A percentile compares a stretch with the other conserved stretches of the same genome.
These are phyloP conservation scores for Bradypodion pumilum DNA, from an alignment of 2,797 vertebrate genomes.

Conservation along the genomic window DNA sequence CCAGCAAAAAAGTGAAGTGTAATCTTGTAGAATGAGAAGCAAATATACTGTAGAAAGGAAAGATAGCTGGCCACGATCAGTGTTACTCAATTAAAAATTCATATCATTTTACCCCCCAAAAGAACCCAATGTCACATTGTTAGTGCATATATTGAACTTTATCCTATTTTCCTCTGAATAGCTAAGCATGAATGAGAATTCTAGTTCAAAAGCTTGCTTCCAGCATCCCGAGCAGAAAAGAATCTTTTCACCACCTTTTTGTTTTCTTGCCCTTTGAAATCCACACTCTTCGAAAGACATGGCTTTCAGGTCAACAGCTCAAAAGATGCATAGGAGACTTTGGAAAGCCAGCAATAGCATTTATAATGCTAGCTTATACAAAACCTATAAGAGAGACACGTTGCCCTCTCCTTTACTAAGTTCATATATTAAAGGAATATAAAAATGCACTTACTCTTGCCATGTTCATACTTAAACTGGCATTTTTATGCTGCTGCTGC, in stretches of 20 bases:
- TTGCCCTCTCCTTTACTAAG: not conserved
- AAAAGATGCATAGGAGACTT: not conserved
- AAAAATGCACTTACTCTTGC: not conserved
- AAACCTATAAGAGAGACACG: not conserved
- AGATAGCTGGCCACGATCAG: not conserved
- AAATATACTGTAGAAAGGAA: too few relatives aligned
- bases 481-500: not conserved
- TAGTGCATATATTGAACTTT: not conserved
- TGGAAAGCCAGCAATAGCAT: not conserved
- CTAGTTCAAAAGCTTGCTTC: not conserved
- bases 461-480: not conserved
- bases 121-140: not conserved
- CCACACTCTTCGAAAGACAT: not conserved
- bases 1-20: too few relatives aligned
- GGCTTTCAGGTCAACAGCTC: not conserved
- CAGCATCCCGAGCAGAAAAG: not conserved
- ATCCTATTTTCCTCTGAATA: too few relatives aligned
- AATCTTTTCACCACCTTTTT: not conserved
- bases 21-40: too few relatives aligned
- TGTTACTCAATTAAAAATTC: not conserved
- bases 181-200: not conserved
- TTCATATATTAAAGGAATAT: too few relatives aligned
- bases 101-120: too few relatives aligned
- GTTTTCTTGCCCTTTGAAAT: not conserved
- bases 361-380: too few relatives aligned